Evolutionary conservation across 2,113 vertebrate genomes (phyloP), one percentile per base, ranked within the genome.

Genomic region (Perccottus glenii): DNA sequence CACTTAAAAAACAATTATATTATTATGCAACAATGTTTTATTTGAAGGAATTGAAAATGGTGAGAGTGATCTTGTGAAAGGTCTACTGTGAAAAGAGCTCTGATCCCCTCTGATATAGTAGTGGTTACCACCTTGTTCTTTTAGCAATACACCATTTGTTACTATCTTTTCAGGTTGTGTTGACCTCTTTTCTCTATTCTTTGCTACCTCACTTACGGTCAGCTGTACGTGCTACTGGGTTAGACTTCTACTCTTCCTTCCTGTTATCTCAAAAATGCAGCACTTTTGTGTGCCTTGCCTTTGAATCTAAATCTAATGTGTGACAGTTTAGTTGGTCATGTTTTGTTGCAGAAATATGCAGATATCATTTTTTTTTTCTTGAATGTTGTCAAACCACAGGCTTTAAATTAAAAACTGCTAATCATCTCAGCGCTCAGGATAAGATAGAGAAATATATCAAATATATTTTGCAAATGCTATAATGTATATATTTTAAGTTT

Each of bases 141-240:
- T 6, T n/a, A 12, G 67, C 60, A 74, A 64, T 64, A 64, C 15
- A 27, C 43, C 49, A 52, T 64, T 69, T 6, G 27, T 61, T 40
- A 47, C 10, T 40, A 10, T 58, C n/a, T 9, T 19, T 53, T 64
- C 32, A 52, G 57, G 46, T 49, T 45, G 47, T 33, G 46, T 16
- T 38, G n/a, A 0, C 45, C 11, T 42, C 65, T 62, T 52, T n/a
- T 47, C 51, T 73, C 57, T 40, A 6, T 33, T 50, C 63, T 74
- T 69, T 67, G 60, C 64, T 82, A 86, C 78, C 70, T 84, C 73
- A 79, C 46, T 62, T 65, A 58, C 53, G 16, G n/a, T 68, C 63
- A 67, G 27, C 77, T 64, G 33, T 12, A 11, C 7, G 8, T 12
- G 11, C 46, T 52, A 60, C 49, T 59, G 48, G 43, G 67, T 9